These are phyloP conservation scores for Miniopterus natalensis DNA, from an alignment of 2,113 vertebrate genomes.

Conservation along the genomic window DNA sequence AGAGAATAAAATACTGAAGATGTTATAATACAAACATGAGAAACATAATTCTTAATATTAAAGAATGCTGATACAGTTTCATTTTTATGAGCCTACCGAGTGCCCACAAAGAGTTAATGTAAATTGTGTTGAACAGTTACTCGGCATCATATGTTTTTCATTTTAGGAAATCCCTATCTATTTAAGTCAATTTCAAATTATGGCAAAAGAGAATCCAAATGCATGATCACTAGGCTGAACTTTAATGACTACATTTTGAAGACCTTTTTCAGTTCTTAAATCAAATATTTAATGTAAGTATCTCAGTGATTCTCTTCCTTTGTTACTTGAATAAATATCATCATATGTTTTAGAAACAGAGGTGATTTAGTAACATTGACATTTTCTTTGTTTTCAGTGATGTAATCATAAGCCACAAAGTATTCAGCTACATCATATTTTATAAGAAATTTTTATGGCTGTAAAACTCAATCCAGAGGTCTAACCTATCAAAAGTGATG, in stretches of 20 bases:
- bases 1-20: neutral
- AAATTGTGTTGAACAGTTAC: neutral
- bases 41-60: neutral
- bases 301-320: neutral
- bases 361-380: neutral
- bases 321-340: neutral
- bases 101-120: neutral
- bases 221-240: neutral
- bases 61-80: neutral
- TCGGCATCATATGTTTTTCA: neutral
- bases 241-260: neutral
- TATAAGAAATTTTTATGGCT: neutral
- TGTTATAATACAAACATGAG: neutral
- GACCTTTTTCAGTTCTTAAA: neutral
- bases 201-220: neutral
- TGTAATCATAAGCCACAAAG: neutral
- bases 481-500: neutral
- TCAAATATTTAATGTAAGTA: constrained; percentile 1
- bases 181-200: constrained; percentile 37
- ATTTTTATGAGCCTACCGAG: neutral
- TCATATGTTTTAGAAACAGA: constrained; percentile 25
- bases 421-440: neutral
- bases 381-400: neutral
- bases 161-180: constrained; percentile 17
- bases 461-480: neutral